Base-by-base conservation (phyloP, 2,797 vertebrate genomes). In the Rhincodon typus region DNA sequence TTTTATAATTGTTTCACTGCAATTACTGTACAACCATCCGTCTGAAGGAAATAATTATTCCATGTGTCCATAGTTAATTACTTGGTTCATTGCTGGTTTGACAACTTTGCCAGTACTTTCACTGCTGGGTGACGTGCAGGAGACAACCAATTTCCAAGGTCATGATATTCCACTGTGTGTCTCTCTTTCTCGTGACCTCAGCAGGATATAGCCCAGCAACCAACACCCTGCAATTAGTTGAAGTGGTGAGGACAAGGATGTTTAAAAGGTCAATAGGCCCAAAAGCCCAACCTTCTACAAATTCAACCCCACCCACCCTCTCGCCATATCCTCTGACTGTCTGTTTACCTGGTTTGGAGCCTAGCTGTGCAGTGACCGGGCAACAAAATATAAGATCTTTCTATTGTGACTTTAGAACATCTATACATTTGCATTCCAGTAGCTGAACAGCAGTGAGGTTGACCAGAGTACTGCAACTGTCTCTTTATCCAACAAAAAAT, bases 191-290 rank as follows among this genome's bases (percentile, higher is more conserved):
- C 30, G 53, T 50, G 50, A 66, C 50, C 53, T 57, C 30, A 27
- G 88, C 88, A 91, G 88, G 88, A 91, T 91, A 91, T 91, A 91
- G 5, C 27, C 57, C 88, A 91, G 88, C 23, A 91, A 57, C 30
- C 57, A 91, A 91, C 53, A 91, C 53, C 62, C 57, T 84, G 82
- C 42, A 84, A 46, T 84, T 46, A 84, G 42, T 46, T 84, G 6
- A 84, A 46, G 42, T 84, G 42, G 21, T 84, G 82, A 46, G 38
- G 4, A 84, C 19, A 46, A 46, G 21, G 46, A 25, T 46, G 38
- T 84, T 84, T 84, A 84, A 84, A 84, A 46, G 82, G 82, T 23
- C 82, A 84, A 84, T 46, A 8, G 42, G 21, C 42, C 21, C 82
- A 46, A 46, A 84, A 84, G 38, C 19, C 82, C 42, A 46, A 25